These are phyloP conservation scores for Noctua comes DNA, from an alignment of 2,888 invertebrate species.

Conservation along the genomic window DNA sequence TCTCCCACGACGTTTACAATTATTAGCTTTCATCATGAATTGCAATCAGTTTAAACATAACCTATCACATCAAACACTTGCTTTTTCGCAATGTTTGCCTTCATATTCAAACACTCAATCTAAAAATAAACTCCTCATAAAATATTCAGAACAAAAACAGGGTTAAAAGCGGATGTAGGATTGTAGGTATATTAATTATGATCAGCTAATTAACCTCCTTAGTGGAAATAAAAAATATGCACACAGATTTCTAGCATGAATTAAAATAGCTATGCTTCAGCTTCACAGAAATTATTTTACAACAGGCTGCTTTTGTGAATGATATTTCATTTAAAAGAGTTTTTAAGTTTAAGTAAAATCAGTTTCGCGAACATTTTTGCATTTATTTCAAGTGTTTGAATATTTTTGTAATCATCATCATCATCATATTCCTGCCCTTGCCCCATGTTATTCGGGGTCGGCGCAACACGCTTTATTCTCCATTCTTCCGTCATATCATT, in stretches of 20 bases:
- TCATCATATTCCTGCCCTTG: too few species aligned
- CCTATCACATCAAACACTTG: too few species aligned
- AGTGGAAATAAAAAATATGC: slow-evolving; percentile 4
- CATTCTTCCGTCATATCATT: too few species aligned
- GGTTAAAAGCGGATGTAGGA: not conserved
- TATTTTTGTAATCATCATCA: not conserved
- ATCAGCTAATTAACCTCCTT: slow-evolving; percentile 35
- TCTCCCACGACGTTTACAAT: too few species aligned
- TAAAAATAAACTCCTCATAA: not conserved
- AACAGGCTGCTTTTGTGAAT: slow-evolving; percentile 5
- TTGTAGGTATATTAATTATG: slow-evolving; percentile 27
- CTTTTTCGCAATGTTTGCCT: not conserved
- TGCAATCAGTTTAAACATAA: too few species aligned
- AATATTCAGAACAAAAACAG: slow-evolving; percentile 13
- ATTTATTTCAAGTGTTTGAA: not conserved
- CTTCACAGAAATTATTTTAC: slow-evolving; percentile 3
- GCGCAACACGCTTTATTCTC: too few species aligned
- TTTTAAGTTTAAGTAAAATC: slow-evolving; percentile 3
- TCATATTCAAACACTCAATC: not conserved
- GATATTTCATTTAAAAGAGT: slow-evolving; percentile 7
- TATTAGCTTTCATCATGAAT: too few species aligned
- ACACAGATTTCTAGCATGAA: slow-evolving; percentile 22
- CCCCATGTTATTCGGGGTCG: too few species aligned
- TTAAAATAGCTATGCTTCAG: not conserved
- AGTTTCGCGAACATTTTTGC: not conserved